These are phyloP conservation scores for Strix occidentalis DNA, from an alignment of 2,797 vertebrate species.

Conservation along the genomic window DNA sequence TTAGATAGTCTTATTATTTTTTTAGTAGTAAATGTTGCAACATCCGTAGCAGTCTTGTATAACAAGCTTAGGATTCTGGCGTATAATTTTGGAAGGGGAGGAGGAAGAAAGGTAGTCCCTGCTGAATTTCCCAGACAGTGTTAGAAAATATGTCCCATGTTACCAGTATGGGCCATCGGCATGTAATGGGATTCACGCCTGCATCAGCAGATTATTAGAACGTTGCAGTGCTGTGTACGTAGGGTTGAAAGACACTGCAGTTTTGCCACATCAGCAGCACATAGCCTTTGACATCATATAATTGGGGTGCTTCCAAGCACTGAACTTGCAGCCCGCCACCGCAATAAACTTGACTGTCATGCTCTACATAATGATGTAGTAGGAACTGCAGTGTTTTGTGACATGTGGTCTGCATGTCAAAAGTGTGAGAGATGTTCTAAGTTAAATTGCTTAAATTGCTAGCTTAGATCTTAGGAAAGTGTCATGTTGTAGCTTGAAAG, in stretches of 20 bases:
- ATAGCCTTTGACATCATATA: conserved; percentile 50
- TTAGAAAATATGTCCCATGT: not conserved
- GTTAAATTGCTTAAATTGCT: conserved; percentile 23
- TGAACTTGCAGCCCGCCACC: not conserved
- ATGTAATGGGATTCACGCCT: not conserved
- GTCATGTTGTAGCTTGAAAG: not conserved
- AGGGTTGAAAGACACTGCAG: conserved; percentile 17
- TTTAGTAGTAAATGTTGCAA: not conserved
- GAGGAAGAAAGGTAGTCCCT: not conserved
- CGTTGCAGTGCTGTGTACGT: not conserved
- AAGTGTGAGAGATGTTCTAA: not conserved
- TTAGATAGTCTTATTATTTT: not conserved
- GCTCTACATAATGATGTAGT: not conserved
- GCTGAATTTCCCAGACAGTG: not conserved
- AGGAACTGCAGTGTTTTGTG: not conserved
- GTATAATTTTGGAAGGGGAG: not conserved
- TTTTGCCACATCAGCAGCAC: conserved; percentile 50
- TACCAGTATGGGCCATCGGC: not conserved
- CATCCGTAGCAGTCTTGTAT: not conserved
- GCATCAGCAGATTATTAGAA: conserved; percentile 38
- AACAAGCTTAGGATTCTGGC: accelerated
- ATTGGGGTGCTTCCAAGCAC: conserved; percentile 55
- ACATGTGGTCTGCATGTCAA: not conserved
- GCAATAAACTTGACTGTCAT: not conserved
- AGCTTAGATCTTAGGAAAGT: not conserved